A percentile compares a stretch with the other conserved stretches of the same genome.
phyloP scores from a whole-genome alignment of 2,888 invertebrate genomes.

The Drosophila birchii region DNA sequence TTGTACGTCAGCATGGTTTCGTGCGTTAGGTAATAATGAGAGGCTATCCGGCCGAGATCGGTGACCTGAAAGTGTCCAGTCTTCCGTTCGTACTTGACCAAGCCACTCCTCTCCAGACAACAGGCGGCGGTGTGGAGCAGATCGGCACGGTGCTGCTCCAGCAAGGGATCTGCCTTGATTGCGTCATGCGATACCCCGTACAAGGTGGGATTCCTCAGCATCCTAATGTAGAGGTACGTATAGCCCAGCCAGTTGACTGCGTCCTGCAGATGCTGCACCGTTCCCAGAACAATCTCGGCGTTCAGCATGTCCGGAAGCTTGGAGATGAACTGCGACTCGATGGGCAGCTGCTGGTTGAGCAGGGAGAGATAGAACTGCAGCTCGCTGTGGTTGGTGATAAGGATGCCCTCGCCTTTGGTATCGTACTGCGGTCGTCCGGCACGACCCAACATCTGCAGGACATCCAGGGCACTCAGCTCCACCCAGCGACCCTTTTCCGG shows the following conservation, averaged over 20 bases:
- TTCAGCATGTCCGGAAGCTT: slow-evolving; percentile 98
- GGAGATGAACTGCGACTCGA: slow-evolving; percentile 97
- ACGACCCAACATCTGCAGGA: slow-evolving; percentile 98
- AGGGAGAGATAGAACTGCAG: slow-evolving; percentile 98
- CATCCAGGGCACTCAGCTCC: slow-evolving; percentile 98
- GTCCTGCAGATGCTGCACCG: slow-evolving; percentile 93
- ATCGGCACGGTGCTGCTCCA: slow-evolving; percentile 97
- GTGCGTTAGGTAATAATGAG: slow-evolving; percentile 98
- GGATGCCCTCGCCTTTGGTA: slow-evolving; percentile 97
- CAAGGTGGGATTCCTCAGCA: slow-evolving; percentile 94
- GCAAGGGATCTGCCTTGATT: slow-evolving; percentile 91
- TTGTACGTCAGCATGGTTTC: slow-evolving; percentile 99
- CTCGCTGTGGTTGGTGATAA: slow-evolving; percentile 99
- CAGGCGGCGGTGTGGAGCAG: slow-evolving; percentile 97
- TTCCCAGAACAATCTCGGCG: slow-evolving; percentile 98
- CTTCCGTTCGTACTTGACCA: slow-evolving; percentile 97
- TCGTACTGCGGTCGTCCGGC: slow-evolving; percentile 99
- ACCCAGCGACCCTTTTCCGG: slow-evolving; percentile 99
- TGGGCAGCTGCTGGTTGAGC: slow-evolving; percentile 98
- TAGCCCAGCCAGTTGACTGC: slow-evolving; percentile 97
- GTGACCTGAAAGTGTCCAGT: slow-evolving; percentile 95
- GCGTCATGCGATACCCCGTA: slow-evolving; percentile 95
- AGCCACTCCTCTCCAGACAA: slow-evolving; percentile 95
- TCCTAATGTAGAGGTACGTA: slow-evolving; percentile 97
- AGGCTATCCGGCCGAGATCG: slow-evolving; percentile 98